Evolutionary conservation across 2,888 invertebrate genomes (phyloP), one percentile per base, ranked within the genome.

Genomic region (Baccha elongata): DNA sequence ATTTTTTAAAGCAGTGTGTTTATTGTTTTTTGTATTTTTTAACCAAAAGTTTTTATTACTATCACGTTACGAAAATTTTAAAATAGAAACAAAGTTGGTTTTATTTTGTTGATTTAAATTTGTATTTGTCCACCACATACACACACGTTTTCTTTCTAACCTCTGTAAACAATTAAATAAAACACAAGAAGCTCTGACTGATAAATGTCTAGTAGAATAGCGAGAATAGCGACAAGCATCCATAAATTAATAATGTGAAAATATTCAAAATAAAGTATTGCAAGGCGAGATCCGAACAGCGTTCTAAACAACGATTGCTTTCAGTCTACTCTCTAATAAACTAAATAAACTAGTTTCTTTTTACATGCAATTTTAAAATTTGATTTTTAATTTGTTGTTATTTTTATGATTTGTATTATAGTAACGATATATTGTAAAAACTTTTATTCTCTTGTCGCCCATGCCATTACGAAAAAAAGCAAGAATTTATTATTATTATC

Each of bases 161-260:
- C 13, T 40, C 37, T 17, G 65, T 35, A 37, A 37, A 67, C 17
- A 32, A 23, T 8, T 35, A 32, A 23, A 62, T 35, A 23, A 55
- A 35, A 17, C 35, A 46, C 40, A 74, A 74, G 7, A 55, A 71
- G 69, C 65, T 75, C 58, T 65, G 80, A 81, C 80, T 81, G 80
- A 81, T 71, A 74, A 80, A 53, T 79, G 79, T 73, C 72, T 80
- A 74, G 62, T 10, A 15, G 37, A 44, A 8, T 74, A 74, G 48
- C 37, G 62, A n/a, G n/a, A n/a, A n/a, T n/a, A n/a, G n/a, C n/a
- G n/a, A 74, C 42, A 44, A 65, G 64, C 37, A 74, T 58, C 23
- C 46, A 19, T 19, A 21, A 21, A 53, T 21, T 53, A 32, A 58
- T n/a, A n/a, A 65, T 60, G 58, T 48, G 40, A 60, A 13, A 48